Base-by-base conservation (phyloP, 2,888 invertebrate genomes). In the Xestia rhomboidea region DNA sequence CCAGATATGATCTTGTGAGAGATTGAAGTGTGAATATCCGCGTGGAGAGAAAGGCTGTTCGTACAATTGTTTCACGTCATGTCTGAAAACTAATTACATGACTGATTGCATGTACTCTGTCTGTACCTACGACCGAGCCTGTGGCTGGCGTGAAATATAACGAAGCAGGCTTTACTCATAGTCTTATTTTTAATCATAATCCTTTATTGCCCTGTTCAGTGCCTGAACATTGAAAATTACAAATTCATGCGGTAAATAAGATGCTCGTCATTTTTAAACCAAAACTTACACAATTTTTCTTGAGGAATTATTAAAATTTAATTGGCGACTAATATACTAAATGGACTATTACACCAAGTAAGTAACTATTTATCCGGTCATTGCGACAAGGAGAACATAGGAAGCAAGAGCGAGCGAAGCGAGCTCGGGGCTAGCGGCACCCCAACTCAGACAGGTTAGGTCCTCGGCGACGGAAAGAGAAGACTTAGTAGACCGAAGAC, bases 21-120 rank as follows among this genome's bases (percentile, higher is more conserved):
- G 76, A 82, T 82, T 63, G 49, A 54, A 63, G 64, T 76, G 63
- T 27, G 21, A 10, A 54, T 68, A 76, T 64, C 54, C 63, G 68
- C 27, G 34, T 49, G n/a, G 68, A 76, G 82, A 68, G 76, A 82
- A 82, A 79, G 83, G 54, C 41, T 46, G n/a, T 54, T 30, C 3
- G 41, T 41, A 27, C 24, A 24, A 68, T 68, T 76, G 67, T 66
- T 60, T 30, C 21, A 41, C 10, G 75, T 62, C 51, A 57, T 57
- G 68, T 76, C 49, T 57, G 77, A 64, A 82, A 82, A 82, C 15
- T 68, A 76, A 79, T 79, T 79, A 76, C 63, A 41, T 51, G 83
- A 79, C 11, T 82, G 83, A 82, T 68, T 77, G 63, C 62, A 68
- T 62, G 46, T 41, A 27, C 11, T 82, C 27, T 64, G 77, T 79